Evolutionary conservation across 2,797 vertebrate genomes (phyloP).

Genomic region (Carapus acus): DNA sequence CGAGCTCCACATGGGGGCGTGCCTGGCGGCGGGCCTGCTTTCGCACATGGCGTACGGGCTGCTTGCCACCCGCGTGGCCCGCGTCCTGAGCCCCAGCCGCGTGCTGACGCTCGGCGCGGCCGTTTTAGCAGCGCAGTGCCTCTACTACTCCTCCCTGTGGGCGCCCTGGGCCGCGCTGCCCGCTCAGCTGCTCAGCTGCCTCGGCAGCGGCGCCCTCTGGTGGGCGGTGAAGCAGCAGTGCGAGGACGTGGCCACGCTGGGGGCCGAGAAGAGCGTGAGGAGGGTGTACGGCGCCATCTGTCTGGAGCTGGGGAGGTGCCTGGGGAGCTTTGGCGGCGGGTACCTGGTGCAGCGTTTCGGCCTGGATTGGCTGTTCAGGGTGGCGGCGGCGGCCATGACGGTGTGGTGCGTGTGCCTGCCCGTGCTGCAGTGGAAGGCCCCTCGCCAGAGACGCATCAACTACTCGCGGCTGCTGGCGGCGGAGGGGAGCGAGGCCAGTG

Average conservation of each 20-base stretch:
- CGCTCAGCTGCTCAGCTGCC: conserved; percentile 70
- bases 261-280: conserved; percentile 71
- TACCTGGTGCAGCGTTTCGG: conserved; percentile 68
- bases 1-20: conserved; percentile 80
- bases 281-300: conserved; percentile 66
- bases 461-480: conserved; percentile 82
- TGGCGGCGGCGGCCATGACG: conserved; percentile 52
- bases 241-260: conserved; percentile 71
- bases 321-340: conserved; percentile 78
- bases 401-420: conserved; percentile 74
- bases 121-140: conserved; percentile 70
- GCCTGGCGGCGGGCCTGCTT: conserved; percentile 67
- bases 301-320: conserved; percentile 62
- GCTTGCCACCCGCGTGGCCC: conserved; percentile 57
- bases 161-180: conserved; percentile 76
- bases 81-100: conserved; percentile 60
- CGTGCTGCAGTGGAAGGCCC: conserved; percentile 72
- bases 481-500: conserved; percentile 77
- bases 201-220: conserved; percentile 75
- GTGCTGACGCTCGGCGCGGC: conserved; percentile 60
- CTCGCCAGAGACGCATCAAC: conserved; percentile 78
- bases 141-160: conserved; percentile 85
- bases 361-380: conserved; percentile 69
- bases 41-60: conserved; percentile 69
- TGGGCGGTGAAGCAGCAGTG: conserved; percentile 71